Evolutionary conservation across 1,140 invertebrate species (phyloP).

Genomic region (Drosophila ironensis): DNA sequence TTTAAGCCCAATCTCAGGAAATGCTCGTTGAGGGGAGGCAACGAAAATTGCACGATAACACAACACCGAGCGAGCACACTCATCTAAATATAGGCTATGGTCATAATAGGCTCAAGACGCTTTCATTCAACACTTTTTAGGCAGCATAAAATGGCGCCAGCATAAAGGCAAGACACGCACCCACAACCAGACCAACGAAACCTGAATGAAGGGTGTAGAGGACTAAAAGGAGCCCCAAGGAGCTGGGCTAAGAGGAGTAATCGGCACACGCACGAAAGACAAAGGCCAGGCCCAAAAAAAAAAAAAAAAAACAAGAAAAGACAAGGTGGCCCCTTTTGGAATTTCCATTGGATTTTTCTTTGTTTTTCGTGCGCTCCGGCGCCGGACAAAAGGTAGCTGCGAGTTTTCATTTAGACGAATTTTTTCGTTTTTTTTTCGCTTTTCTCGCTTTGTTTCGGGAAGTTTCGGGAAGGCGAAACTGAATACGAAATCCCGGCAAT

Average conservation of each 20-base stretch:
- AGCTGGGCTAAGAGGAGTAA: slow-evolving; percentile 46
- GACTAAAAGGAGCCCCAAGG: slow-evolving; percentile 1
- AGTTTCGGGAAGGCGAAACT: slow-evolving; percentile 5
- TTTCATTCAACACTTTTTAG: slow-evolving; percentile 77
- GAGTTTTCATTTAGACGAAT: slow-evolving; percentile 40
- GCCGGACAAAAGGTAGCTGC: slow-evolving; percentile 24
- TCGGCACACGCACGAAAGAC: slow-evolving; percentile 67
- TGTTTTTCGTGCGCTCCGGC: slow-evolving; percentile 6
- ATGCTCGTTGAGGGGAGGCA: slow-evolving; percentile 10
- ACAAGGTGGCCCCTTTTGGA: slow-evolving; percentile 22
- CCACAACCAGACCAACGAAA: neutral
- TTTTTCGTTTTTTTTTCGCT: too few species aligned
- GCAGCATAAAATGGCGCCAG: slow-evolving; percentile 71
- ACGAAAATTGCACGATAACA: slow-evolving; percentile 63
- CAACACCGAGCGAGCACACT: slow-evolving; percentile 24
- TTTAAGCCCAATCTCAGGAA: slow-evolving; percentile 39
- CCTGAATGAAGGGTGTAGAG: slow-evolving; percentile 3
- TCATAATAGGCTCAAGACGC: slow-evolving; percentile 75
- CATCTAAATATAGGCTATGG: slow-evolving; percentile 43
- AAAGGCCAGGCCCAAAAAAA: slow-evolving; percentile 27
- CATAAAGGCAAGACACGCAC: slow-evolving; percentile 46
- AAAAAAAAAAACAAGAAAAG: slow-evolving; percentile 7
- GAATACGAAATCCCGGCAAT: slow-evolving; percentile 25
- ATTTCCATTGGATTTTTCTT: slow-evolving; percentile 41
- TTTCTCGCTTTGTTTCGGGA: too few species aligned